Conservation (phyloP, 2,113 vertebrate genomes). For the Edolisoma coerulescens region DNA sequence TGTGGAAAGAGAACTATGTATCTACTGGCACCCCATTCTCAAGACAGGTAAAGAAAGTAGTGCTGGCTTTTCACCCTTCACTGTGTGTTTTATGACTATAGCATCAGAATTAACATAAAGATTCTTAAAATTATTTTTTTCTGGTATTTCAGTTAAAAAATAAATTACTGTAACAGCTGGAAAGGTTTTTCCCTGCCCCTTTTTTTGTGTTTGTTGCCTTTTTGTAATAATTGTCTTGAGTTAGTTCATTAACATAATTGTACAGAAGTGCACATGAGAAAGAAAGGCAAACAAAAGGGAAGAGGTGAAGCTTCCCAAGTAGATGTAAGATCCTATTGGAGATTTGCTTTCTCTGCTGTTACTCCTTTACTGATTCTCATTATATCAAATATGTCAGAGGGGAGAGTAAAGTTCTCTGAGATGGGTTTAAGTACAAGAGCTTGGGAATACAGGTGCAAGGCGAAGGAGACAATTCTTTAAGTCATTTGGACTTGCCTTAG, state of each 20-base stretch:
- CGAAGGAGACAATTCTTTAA: not conserved
- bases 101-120: not conserved
- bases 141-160: not conserved
- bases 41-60: not conserved
- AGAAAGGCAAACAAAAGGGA: not conserved
- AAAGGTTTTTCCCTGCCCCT: not conserved
- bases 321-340: not conserved
- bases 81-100: not conserved
- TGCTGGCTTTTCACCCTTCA: not conserved
- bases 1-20: rapidly evolving
- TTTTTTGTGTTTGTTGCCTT: not conserved
- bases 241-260: not conserved
- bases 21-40: not conserved
- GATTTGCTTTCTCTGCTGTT: not conserved
- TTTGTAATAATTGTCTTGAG: not conserved
- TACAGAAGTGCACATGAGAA: not conserved
- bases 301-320: not conserved
- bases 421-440: not conserved
- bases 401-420: not conserved
- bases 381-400: not conserved
- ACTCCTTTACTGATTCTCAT: not conserved
- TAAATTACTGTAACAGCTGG: not conserved
- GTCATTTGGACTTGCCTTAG: not conserved
- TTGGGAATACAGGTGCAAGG: not conserved
- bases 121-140: not conserved